Conservation (phyloP, 2,797 vertebrate species). For the Dromococcyx pavoninus region DNA sequence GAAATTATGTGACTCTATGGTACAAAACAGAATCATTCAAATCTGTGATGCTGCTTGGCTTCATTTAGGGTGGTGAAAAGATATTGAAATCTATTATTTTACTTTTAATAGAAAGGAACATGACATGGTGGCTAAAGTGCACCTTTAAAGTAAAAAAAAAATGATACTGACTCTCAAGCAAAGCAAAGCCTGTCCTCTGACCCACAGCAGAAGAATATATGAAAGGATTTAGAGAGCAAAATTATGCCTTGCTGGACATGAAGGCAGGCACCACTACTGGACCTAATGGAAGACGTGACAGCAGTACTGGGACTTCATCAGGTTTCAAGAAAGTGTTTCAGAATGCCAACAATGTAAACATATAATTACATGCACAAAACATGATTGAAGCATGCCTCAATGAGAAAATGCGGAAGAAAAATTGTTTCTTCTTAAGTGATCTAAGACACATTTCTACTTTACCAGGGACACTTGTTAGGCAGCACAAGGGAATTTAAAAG, state of each 20-base stretch:
- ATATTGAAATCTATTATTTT: neutral
- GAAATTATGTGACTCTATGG: conserved; percentile 24
- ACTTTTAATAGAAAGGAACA: neutral
- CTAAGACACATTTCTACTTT: conserved; percentile 12
- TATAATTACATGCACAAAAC: conserved; percentile 26
- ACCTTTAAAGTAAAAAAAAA: neutral
- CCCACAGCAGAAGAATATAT: neutral
- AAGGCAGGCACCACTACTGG: neutral
- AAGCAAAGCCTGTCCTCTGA: neutral
- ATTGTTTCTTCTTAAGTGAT: neutral
- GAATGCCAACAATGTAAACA: neutral
- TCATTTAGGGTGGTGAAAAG: neutral
- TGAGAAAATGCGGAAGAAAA: neutral
- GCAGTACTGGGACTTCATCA: neutral
- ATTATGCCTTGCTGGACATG: neutral
- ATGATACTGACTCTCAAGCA: neutral
- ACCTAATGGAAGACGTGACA: neutral
- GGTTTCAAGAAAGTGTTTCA: neutral
- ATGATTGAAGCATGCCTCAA: conserved; percentile 38
- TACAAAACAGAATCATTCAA: neutral
- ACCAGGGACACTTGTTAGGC: neutral
- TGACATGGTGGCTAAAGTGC: neutral
- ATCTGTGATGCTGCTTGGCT: neutral
- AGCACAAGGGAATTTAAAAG: conserved; percentile 15
- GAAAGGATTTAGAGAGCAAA: neutral